These are phyloP conservation scores for Carassius auratus DNA, from an alignment of 2,113 vertebrate genomes.

Conservation along the genomic window DNA sequence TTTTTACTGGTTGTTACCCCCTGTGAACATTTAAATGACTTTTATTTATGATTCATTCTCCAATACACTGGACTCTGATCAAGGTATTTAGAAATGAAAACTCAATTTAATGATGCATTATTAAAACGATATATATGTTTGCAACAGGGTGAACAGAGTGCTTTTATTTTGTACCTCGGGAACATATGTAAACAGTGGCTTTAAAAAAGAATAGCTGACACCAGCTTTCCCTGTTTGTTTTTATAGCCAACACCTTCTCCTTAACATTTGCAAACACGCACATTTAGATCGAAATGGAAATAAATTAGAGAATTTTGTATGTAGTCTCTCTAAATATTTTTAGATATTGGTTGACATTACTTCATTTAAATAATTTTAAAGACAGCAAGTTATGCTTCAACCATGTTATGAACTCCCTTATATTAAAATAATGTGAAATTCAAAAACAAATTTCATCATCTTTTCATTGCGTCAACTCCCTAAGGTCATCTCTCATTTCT, in stretches of 20 bases:
- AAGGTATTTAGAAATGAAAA: neutral
- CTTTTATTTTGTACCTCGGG: neutral
- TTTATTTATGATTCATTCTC: neutral
- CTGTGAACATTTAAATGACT: neutral
- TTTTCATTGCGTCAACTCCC: neutral
- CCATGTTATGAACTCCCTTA: neutral
- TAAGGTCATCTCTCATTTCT: no score
- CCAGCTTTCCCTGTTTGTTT: neutral
- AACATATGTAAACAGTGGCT: neutral
- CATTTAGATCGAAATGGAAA: neutral
- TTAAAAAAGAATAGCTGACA: neutral
- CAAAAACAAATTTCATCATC: neutral
- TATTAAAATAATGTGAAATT: neutral
- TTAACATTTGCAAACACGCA: neutral
- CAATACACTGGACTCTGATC: neutral
- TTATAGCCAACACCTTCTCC: neutral
- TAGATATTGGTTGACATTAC: neutral
- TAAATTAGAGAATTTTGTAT: neutral
- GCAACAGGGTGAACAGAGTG: neutral
- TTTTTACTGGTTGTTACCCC: neutral
- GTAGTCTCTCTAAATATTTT: neutral
- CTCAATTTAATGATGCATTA: neutral
- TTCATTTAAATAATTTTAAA: neutral
- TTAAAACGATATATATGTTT: neutral
- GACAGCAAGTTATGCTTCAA: neutral